Base-by-base conservation (phyloP, 2,888 invertebrate species). In the Pomacea canaliculata region DNA sequence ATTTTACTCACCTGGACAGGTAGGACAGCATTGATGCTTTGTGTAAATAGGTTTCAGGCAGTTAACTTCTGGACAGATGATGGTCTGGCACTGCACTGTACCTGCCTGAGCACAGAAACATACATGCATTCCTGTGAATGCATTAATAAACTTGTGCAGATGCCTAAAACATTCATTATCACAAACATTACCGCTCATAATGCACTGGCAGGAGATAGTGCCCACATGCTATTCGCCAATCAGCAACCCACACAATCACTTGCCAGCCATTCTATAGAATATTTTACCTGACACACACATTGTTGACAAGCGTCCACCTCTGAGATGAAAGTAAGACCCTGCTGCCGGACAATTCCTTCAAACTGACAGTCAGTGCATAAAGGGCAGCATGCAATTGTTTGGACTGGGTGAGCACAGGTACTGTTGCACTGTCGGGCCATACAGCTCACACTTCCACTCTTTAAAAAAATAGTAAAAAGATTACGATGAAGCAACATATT, bases 11-110 rank as follows among this genome's bases (percentile, higher is more conserved):
- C 88, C 83, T 81, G 84, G 82, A 79, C 88, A 88, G 2, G 83
- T 78, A n/a, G 83, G 83, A 68, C 88, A 88, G 78, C 88, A 88
- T 68, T 86, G 81, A 7, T 82, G 84, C 1, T 79, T 78, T 65
- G 76, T 67, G 51, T 76, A 81, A 19, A 85, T 73, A 9, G 86
- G 86, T 18, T 84, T 82, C 19, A 73, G 73, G 79, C 89, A 89
- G 18, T 71, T 69, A 16, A 82, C 76, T 10, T 80, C 75, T 46
- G 86, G 85, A 79, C 89, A 89, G 18, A 78, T 46, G 49, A 82
- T 76, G 3, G 78, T 82, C 56, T 80, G 79, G 76, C 88, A 88
- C 16, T 71, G 75, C 10, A 86, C 83, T 73, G 81, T 83, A 3
- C 86, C 87, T 74, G 76, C 78, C 87, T 87, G 82, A n/a, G 19